Evolutionary conservation across 2,113 vertebrate species (phyloP).

Genomic region (Oenanthe oenanthe): DNA sequence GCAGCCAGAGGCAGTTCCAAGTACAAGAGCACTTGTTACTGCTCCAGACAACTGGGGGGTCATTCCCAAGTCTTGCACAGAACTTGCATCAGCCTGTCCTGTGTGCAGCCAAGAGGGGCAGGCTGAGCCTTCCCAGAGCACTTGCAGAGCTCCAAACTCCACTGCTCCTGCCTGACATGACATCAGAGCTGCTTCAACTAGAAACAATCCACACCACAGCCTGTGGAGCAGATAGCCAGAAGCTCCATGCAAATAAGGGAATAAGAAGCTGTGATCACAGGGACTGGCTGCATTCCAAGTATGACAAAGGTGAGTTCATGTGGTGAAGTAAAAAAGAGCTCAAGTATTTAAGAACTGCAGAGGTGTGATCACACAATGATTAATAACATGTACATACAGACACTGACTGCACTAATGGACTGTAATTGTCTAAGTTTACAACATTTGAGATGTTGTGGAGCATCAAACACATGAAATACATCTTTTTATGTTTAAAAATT

Average conservation of each 20-base stretch:
- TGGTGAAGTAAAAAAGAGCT: neutral
- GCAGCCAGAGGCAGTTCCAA: neutral
- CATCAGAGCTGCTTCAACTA: neutral
- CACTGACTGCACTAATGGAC: neutral
- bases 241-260: neutral
- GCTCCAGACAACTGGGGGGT: neutral
- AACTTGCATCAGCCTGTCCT: slow-evolving; percentile 44
- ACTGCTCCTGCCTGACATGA: neutral
- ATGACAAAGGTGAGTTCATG: neutral
- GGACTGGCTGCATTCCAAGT: neutral
- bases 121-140: neutral
- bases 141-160: neutral
- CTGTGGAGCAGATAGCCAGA: rapidly evolving
- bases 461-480: neutral
- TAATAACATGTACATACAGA: neutral
- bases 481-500: neutral
- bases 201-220: neutral
- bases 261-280: neutral
- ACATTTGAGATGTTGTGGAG: neutral
- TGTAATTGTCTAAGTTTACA: neutral
- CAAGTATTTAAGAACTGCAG: neutral
- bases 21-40: neutral
- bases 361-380: neutral
- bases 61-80: slow-evolving; percentile 1
- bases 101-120: neutral